Evolutionary conservation across 2,888 invertebrate species (phyloP).

Genomic region (Andrena praecox): DNA sequence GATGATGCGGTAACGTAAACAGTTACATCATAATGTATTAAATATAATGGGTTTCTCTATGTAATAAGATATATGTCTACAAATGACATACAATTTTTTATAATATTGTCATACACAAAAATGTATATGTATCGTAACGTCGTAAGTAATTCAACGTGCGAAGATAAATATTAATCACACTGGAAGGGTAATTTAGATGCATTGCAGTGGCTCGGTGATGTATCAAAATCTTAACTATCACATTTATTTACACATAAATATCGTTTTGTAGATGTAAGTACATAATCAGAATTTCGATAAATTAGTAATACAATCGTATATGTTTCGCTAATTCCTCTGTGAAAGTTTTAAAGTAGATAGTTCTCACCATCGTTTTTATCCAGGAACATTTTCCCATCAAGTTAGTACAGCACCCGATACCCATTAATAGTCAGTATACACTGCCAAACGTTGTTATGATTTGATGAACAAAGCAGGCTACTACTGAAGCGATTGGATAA

Average conservation of each 20-base stretch:
- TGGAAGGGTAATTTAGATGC: neutral
- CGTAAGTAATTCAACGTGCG: neutral
- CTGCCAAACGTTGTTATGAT: conserved; percentile 40
- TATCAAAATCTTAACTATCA: conserved; percentile 10
- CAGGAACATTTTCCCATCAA: conserved; percentile 24
- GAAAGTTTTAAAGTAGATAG: conserved; percentile 13
- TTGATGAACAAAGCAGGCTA: conserved; percentile 65
- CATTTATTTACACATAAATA: conserved; percentile 1
- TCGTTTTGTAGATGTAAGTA: conserved; percentile 1
- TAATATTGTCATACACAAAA: conserved; percentile 8
- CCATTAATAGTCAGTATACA: conserved; percentile 31
- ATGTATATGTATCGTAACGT: neutral
- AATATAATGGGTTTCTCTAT: conserved; percentile 13
- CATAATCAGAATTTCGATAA: too few species aligned
- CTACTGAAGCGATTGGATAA: conserved; percentile 74
- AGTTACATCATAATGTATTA: conserved; percentile 10
- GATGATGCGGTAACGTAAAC: neutral
- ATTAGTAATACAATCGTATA: neutral
- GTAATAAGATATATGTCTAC: conserved; percentile 13
- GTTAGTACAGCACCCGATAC: conserved; percentile 9
- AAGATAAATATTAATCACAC: conserved; percentile 1
- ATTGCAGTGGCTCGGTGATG: neutral
- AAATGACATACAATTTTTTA: conserved; percentile 20
- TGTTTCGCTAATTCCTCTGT: neutral
- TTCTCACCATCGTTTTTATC: conserved; percentile 14